Percentiles rank a stretch among this genome's conserved stretches.
Conservation (phyloP, 2,113 vertebrate species). For the Thermophis baileyi region DNA sequence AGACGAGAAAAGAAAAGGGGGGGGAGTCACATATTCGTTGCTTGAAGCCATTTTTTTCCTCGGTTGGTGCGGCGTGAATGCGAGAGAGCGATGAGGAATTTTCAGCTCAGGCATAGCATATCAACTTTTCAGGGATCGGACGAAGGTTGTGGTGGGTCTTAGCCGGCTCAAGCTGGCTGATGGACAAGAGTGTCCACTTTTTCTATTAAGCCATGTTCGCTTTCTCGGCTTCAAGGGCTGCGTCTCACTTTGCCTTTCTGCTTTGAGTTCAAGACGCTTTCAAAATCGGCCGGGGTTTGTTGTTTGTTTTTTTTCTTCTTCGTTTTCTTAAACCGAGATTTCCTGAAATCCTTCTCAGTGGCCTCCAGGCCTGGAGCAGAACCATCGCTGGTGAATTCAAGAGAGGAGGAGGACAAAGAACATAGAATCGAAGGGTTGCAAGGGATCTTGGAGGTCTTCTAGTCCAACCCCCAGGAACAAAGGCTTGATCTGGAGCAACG, state of each 20-base stretch:
- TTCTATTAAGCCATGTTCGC: background rate
- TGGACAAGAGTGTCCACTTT: background rate
- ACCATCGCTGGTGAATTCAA: background rate
- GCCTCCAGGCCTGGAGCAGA: background rate
- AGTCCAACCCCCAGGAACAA: background rate
- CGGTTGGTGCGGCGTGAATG: too few relatives aligned
- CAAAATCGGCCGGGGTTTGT: background rate
- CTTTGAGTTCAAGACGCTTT: background rate
- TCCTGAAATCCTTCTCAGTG: background rate
- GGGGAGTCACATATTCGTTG: background rate
- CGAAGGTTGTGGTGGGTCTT: too few relatives aligned
- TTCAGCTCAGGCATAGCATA: background rate
- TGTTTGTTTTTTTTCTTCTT: fast-evolving
- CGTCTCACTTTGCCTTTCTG: background rate
- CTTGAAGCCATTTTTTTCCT: too few relatives aligned
- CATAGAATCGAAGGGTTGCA: background rate
- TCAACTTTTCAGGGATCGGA: background rate
- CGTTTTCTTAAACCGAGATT: background rate
- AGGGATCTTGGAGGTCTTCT: background rate
- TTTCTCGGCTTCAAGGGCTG: background rate
- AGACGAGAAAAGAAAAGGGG: background rate
- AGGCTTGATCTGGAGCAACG: too few relatives aligned
- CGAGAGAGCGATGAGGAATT: background rate
- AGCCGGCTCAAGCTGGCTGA: background rate
- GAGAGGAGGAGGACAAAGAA: background rate